A percentile compares a stretch with the other conserved stretches of the same genome.
Evolutionary conservation across 2,113 vertebrate species (phyloP).

Genomic region (Cathartes aura): DNA sequence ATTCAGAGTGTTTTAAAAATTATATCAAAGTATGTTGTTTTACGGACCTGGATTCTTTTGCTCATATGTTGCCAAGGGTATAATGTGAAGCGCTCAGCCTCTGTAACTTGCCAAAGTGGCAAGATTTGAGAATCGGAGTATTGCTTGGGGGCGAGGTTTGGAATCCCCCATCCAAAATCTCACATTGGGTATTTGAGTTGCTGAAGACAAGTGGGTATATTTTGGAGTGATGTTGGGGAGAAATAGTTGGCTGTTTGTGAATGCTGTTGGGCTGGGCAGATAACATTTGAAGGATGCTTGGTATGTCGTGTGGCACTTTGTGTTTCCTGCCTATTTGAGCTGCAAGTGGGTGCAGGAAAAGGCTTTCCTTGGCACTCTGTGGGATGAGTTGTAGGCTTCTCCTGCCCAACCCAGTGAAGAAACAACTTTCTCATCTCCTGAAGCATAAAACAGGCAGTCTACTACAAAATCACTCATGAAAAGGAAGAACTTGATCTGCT

Average conservation of each 20-base stretch:
- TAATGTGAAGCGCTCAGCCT: not conserved
- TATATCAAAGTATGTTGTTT: not conserved
- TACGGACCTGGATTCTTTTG: not conserved
- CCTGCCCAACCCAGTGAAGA: not conserved
- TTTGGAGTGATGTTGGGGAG: not conserved
- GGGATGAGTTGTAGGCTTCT: not conserved
- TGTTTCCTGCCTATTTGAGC: not conserved
- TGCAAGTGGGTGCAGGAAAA: not conserved
- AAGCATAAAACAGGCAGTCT: not conserved
- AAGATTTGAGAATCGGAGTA: not conserved
- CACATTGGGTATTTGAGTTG: not conserved
- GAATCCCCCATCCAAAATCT: not conserved
- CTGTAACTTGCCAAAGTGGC: rapidly evolving
- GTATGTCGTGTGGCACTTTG: not conserved
- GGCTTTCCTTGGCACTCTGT: not conserved
- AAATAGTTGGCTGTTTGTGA: not conserved
- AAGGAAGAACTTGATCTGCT: not conserved
- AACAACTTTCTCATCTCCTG: not conserved
- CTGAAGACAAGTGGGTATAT: not conserved
- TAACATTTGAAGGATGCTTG: not conserved
- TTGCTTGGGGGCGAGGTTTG: not conserved
- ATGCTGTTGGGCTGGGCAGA: not conserved
- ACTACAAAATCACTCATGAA: not conserved
- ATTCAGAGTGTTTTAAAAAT: not conserved
- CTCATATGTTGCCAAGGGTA: not conserved